phyloP scores from a whole-genome alignment of 1,140 invertebrate species.

The Bombyx mori region ASM3026992v2 NC_085121.1:12811001-12811500 shows the following conservation, averaged over 20 bases:
- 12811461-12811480: too few species aligned
- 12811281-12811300: slow-evolving; percentile 84
- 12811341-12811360: too few species aligned
- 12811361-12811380: too few species aligned
- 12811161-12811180: slow-evolving; percentile 94
- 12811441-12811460: too few species aligned
- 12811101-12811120: slow-evolving; percentile 77
- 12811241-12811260: slow-evolving; percentile 93
- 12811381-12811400: too few species aligned
- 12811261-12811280: slow-evolving; percentile 92
- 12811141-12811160: slow-evolving; percentile 94
- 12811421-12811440: too few species aligned
- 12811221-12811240: slow-evolving; percentile 82
- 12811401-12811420: too few species aligned
- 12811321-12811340: not conserved
- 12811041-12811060: slow-evolving; percentile 59
- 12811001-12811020: too few species aligned
- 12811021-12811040: too few species aligned
- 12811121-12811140: slow-evolving; percentile 82
- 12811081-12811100: slow-evolving; percentile 73
- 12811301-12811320: not conserved
- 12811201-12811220: slow-evolving; percentile 88
- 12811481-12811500: too few species aligned
- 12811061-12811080: slow-evolving; percentile 80
- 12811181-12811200: slow-evolving; percentile 93